These are phyloP conservation scores for Oscheius myriophilus DNA, from an alignment of 2,888 invertebrate genomes.

Conservation along the genomic window DNA sequence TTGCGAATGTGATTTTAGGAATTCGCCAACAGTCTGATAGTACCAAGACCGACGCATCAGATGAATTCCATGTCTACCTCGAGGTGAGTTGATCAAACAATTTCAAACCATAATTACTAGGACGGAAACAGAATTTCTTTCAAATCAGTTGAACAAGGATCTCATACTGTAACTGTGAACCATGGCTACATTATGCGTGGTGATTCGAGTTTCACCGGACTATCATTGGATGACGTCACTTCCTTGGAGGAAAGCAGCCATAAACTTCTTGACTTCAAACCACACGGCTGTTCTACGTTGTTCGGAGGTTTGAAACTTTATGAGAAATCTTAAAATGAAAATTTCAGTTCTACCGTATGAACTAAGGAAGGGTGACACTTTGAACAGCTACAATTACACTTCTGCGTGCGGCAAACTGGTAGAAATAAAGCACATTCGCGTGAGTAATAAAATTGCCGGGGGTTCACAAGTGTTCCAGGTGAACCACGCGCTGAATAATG, in stretches of 20 bases:
- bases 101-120: constrained; percentile 3
- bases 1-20: no score
- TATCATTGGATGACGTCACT: constrained; percentile 6
- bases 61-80: constrained; percentile 29
- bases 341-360: constrained; percentile 3
- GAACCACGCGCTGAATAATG: constrained; percentile 31
- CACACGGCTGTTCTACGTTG: constrained; percentile 3
- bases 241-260: constrained; percentile 1
- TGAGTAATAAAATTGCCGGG: background rate
- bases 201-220: background rate
- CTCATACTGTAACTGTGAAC: constrained; percentile 7
- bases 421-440: constrained; percentile 7
- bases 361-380: constrained; percentile 2
- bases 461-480: constrained; percentile 16
- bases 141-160: background rate
- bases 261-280: background rate
- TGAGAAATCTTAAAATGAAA: background rate
- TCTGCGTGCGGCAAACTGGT: constrained; percentile 1
- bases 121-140: constrained; percentile 18
- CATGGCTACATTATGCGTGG: constrained; percentile 12
- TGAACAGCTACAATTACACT: background rate
- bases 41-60: background rate
- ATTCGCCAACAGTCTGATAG: constrained; percentile 2
- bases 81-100: constrained; percentile 5
- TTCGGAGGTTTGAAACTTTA: constrained; percentile 7